These are phyloP conservation scores for Monopis laevigella DNA, from an alignment of 2,888 invertebrate genomes.

Conservation along the genomic window DNA sequence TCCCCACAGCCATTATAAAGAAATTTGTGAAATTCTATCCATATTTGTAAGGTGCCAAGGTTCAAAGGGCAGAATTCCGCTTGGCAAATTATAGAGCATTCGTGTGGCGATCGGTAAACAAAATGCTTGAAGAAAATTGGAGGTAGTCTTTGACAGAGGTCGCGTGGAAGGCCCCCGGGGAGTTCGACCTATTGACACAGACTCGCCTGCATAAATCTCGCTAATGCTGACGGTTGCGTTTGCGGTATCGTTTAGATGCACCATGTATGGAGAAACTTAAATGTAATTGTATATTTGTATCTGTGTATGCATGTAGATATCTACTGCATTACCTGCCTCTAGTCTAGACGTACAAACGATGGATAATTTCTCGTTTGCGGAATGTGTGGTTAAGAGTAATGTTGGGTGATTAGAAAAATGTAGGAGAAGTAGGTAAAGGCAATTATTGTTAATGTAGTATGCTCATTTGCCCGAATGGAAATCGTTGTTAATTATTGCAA, in stretches of 20 bases:
- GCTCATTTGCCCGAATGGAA: no score
- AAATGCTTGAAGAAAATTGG: conserved; percentile 2
- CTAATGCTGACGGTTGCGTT: conserved; percentile 12
- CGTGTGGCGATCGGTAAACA: conserved; percentile 10
- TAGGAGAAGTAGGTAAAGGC: no score
- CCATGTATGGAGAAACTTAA: not conserved
- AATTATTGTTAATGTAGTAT: no score
- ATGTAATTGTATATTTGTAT: not conserved
- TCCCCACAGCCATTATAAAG: conserved; percentile 6
- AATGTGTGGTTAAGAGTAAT: no score
- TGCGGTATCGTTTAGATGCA: conserved; percentile 6
- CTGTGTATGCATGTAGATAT: no score
- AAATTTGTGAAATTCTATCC: conserved; percentile 9
- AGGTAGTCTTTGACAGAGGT: conserved; percentile 7
- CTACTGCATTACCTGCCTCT: no score
- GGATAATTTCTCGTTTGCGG: no score
- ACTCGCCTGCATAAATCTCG: conserved; percentile 11
- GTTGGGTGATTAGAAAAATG: no score
- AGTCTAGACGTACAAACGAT: no score
- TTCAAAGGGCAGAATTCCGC: conserved; percentile 4
- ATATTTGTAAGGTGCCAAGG: conserved; percentile 11
- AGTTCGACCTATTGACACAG: conserved; percentile 13
- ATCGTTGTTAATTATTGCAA: no score
- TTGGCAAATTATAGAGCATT: conserved; percentile 12
- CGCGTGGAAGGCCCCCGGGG: not conserved